These are phyloP conservation scores for Muntiacus muntjak DNA, from an alignment of 2,113 vertebrate genomes.

Conservation along the genomic window DNA sequence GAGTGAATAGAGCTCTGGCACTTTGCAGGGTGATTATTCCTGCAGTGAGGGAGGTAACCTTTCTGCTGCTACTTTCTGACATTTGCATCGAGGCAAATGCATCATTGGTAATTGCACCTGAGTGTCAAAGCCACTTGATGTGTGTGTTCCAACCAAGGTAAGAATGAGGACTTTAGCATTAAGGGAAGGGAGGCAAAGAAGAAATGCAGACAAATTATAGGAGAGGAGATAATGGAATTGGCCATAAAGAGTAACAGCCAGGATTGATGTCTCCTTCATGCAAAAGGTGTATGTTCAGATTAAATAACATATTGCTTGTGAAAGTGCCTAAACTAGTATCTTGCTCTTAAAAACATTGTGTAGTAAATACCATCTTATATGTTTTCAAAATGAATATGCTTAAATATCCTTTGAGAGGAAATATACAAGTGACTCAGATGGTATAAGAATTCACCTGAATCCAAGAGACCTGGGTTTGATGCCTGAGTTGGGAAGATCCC, in stretches of 20 bases:
- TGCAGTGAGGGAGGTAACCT: constrained; percentile 67
- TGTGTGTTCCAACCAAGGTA: constrained; percentile 64
- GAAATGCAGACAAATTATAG: constrained; percentile 54
- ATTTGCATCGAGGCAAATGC: constrained; percentile 74
- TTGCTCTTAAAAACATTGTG: constrained; percentile 32
- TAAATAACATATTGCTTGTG: background rate
- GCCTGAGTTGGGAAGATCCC: background rate
- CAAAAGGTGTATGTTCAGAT: constrained; percentile 16
- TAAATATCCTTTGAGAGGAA: background rate
- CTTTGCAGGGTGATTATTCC: constrained; percentile 57
- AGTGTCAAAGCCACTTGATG: constrained; percentile 71
- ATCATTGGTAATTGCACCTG: constrained; percentile 72
- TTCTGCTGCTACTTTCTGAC: constrained; percentile 66
- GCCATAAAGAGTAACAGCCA: constrained; percentile 51
- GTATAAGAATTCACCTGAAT: background rate
- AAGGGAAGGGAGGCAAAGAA: constrained; percentile 44
- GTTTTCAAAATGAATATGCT: background rate
- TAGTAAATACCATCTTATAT: background rate
- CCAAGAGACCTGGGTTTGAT: background rate
- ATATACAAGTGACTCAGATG: background rate
- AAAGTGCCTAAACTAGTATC: constrained; percentile 32
- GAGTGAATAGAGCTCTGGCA: constrained; percentile 22
- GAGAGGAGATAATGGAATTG: constrained; percentile 65
- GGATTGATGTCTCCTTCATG: constrained; percentile 48
- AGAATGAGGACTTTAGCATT: constrained; percentile 61